These are phyloP conservation scores for Liopterus haemorrhoidalis DNA, from an alignment of 2,888 invertebrate genomes.

Conservation along the genomic window DNA sequence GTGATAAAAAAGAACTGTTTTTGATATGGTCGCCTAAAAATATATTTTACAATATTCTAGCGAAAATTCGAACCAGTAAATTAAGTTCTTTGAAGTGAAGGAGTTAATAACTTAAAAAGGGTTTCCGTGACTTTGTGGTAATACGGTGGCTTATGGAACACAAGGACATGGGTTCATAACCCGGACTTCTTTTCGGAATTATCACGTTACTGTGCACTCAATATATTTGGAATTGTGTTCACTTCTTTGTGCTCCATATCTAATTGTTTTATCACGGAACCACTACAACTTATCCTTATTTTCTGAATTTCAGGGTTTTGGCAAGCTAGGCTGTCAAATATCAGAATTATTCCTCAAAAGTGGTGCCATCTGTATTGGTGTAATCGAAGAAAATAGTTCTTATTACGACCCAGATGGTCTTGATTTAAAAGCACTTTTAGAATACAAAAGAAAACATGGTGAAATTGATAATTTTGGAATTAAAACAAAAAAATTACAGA, in stretches of 20 bases:
- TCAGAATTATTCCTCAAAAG: conserved; percentile 33
- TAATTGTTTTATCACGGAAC: conserved; percentile 5
- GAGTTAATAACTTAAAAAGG: no score
- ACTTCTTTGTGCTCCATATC: conserved; percentile 2
- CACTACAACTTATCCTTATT: neutral
- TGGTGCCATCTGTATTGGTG: conserved; percentile 41
- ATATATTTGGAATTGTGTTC: no score
- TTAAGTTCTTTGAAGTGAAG: no score
- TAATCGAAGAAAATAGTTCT: conserved; percentile 39
- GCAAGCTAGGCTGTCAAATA: conserved; percentile 38
- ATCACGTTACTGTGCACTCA: no score
- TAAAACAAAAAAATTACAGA: conserved; percentile 33
- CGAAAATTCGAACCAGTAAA: no score
- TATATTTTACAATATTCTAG: no score
- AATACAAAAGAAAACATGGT: conserved; percentile 35
- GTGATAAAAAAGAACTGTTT: no score
- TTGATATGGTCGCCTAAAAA: no score
- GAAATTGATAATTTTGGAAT: conserved; percentile 34
- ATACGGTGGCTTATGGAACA: no score
- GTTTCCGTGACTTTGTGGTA: no score
- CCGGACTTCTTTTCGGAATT: no score
- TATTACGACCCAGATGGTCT: conserved; percentile 39
- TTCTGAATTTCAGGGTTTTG: conserved; percentile 37
- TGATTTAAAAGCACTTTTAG: conserved; percentile 33
- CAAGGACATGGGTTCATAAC: no score